Percentiles rank a stretch among this genome's conserved stretches.
phyloP scores from a whole-genome alignment of 2,113 vertebrate genomes.

The Neotoma lepida region DNA sequence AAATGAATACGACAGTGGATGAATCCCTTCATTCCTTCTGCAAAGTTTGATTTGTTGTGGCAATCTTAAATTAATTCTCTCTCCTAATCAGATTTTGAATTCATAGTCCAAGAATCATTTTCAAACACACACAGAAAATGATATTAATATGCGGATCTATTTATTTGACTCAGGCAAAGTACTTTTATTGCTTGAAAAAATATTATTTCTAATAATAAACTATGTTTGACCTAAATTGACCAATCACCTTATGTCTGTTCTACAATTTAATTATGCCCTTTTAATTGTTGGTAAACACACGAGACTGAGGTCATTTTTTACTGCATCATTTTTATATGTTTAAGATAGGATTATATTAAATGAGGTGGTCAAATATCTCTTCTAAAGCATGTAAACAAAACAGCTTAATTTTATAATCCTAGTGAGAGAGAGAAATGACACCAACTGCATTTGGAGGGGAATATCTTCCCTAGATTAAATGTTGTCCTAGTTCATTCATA shows the following conservation, averaged over 20 bases:
- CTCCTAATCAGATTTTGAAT: constrained; percentile 35
- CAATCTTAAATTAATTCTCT: constrained; percentile 38
- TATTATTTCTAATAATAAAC: constrained; percentile 58
- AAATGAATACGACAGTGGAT: constrained; percentile 41
- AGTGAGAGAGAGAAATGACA: not conserved
- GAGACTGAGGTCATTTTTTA: not conserved
- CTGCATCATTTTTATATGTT: not conserved
- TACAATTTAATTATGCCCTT: not conserved
- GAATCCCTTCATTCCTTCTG: constrained; percentile 17
- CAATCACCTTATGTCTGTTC: not conserved
- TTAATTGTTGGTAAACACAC: not conserved
- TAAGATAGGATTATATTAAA: not conserved
- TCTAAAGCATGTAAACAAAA: not conserved
- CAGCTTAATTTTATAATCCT: not conserved
- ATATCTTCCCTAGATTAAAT: not conserved
- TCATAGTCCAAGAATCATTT: constrained; percentile 36
- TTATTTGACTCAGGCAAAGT: constrained; percentile 51
- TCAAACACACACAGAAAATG: not conserved
- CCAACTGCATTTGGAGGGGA: not conserved
- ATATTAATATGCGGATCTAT: not conserved
- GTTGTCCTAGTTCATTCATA: not conserved
- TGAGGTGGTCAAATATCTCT: not conserved
- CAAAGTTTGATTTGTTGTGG: constrained; percentile 31
- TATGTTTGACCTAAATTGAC: not conserved
- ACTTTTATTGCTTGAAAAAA: constrained; percentile 48